A percentile compares a stretch with the other conserved stretches of the same genome.
Evolutionary conservation across 2,888 invertebrate genomes (phyloP).

Genomic region (Drosophila heteroneura): DNA sequence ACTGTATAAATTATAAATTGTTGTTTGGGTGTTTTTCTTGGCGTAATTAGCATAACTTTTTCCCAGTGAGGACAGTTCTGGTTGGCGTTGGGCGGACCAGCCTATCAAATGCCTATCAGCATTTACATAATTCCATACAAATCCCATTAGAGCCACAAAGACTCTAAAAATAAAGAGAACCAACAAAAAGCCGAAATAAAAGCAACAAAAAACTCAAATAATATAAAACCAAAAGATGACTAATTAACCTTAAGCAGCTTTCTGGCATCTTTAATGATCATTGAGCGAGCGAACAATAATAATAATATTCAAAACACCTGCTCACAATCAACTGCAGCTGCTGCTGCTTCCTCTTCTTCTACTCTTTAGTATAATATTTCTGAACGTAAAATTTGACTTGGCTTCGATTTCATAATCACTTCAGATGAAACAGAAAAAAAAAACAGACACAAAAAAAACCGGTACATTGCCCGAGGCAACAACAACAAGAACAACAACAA

Average conservation of each 20-base stretch:
- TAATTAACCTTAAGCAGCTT: constrained; percentile 75
- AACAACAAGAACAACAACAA: constrained; percentile 14
- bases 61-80: constrained; percentile 35
- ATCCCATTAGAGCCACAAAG: constrained; percentile 63
- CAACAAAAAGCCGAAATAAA: neutral
- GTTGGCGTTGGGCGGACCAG: constrained; percentile 13
- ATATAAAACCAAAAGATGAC: constrained; percentile 53
- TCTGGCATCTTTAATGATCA: constrained; percentile 31
- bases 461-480: constrained; percentile 34
- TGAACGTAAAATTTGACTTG: constrained; percentile 36
- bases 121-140: constrained; percentile 78
- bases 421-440: constrained; percentile 10
- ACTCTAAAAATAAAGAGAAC: constrained; percentile 39
- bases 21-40: constrained; percentile 6
- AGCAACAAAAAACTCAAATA: neutral
- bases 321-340: constrained; percentile 9
- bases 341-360: neutral
- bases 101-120: constrained; percentile 76
- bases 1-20: constrained; percentile 52
- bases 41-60: constrained; percentile 71
- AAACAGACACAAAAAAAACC: constrained; percentile 11
- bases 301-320: constrained; percentile 62
- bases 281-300: constrained; percentile 32
- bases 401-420: constrained; percentile 70
- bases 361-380: constrained; percentile 30